Evolutionary conservation across 2,113 vertebrate genomes (phyloP).

Genomic region (Lepus timidus): DNA sequence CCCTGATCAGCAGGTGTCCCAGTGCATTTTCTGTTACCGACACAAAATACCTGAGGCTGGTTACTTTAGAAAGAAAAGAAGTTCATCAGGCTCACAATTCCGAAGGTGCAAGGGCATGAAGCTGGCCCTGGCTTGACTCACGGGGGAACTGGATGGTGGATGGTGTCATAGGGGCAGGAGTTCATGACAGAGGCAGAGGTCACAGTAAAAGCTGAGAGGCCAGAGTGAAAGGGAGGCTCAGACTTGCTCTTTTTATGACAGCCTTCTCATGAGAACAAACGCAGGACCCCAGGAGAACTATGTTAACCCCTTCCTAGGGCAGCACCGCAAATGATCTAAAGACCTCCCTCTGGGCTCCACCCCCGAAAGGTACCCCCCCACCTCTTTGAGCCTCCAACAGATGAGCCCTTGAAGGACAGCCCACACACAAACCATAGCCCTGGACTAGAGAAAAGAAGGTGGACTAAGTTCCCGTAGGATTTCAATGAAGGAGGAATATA

Average conservation of each 20-base stretch:
- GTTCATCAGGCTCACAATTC: no score
- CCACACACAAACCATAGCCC: neutral
- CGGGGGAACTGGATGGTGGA: neutral
- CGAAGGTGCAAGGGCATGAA: no score
- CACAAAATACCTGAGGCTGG: no score
- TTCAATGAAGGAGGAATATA: neutral
- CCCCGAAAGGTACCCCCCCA: neutral
- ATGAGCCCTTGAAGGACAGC: neutral
- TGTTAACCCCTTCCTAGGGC: neutral
- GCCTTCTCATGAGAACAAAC: neutral
- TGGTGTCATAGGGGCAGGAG: neutral
- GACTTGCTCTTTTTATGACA: neutral
- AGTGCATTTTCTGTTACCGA: no score
- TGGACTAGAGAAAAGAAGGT: no score
- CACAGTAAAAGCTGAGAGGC: no score
- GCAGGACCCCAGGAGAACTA: neutral
- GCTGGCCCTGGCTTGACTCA: no score
- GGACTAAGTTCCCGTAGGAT: neutral
- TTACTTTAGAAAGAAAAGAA: no score
- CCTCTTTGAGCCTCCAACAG: no score
- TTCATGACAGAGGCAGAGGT: no score
- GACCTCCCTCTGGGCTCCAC: neutral
- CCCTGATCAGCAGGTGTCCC: neutral
- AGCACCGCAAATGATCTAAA: neutral
- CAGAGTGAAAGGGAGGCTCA: rapidly evolving